phyloP scores from a whole-genome alignment of 1,140 invertebrate genomes.

The Tetranychus urticae region DNA sequence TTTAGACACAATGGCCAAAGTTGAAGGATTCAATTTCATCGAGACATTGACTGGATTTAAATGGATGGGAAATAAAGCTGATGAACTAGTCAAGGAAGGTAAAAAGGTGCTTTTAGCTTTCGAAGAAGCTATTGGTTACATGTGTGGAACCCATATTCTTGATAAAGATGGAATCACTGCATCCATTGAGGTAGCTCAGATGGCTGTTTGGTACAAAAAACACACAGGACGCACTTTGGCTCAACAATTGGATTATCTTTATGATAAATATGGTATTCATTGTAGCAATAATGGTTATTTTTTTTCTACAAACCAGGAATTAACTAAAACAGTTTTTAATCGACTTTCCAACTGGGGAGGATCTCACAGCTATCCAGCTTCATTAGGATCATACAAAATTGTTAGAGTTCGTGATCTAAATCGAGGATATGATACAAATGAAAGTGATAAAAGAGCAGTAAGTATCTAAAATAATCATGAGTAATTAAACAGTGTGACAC shows the following conservation, averaged over 20 bases:
- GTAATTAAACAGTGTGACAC: not conserved
- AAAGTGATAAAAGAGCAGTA: constrained; percentile 41
- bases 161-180: constrained; percentile 92
- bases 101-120: constrained; percentile 72
- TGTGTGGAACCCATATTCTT: constrained; percentile 59
- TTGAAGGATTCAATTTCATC: constrained; percentile 58
- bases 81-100: constrained; percentile 36
- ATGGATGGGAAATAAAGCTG: constrained; percentile 86
- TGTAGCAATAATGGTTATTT: constrained; percentile 64
- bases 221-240: constrained; percentile 32
- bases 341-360: constrained; percentile 48
- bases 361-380: constrained; percentile 20
- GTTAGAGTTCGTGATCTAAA: constrained; percentile 59
- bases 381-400: constrained; percentile 40
- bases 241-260: constrained; percentile 49
- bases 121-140: constrained; percentile 68
- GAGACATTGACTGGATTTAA: constrained; percentile 98
- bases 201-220: constrained; percentile 38
- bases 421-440: constrained; percentile 54
- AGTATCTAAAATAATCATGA: constrained; percentile 7
- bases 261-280: constrained; percentile 56
- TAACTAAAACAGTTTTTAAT: constrained; percentile 53
- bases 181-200: constrained; percentile 45
- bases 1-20: constrained; percentile 49
- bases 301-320: constrained; percentile 46